Evolutionary conservation across 2,113 vertebrate genomes (phyloP).

Genomic region (Heterocephalus glaber): DNA sequence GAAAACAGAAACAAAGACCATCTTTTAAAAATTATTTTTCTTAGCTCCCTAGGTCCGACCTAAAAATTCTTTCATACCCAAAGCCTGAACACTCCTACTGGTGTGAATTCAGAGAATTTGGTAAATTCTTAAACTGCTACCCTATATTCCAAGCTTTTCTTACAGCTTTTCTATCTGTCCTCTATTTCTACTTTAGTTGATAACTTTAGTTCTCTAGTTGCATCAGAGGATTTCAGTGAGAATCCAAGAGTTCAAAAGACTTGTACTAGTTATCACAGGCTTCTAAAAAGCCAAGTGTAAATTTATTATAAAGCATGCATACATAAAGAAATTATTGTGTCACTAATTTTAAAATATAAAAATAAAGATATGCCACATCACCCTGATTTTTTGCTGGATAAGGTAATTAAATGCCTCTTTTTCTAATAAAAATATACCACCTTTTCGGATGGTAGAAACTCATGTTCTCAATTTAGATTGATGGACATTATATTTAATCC

Average conservation of each 20-base stretch:
- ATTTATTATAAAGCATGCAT: constrained; percentile 61
- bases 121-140: not conserved
- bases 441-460: not conserved
- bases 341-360: constrained; percentile 57
- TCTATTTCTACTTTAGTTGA: constrained; percentile 8
- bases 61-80: not conserved
- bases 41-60: not conserved
- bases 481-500: not conserved
- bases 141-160: not conserved
- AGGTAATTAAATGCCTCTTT: constrained; percentile 32
- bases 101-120: not conserved
- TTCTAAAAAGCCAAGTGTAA: constrained; percentile 37
- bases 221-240: constrained; percentile 7
- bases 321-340: constrained; percentile 23
- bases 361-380: not conserved
- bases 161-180: not conserved
- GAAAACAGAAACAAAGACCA: not conserved
- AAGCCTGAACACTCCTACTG: not conserved
- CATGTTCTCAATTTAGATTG: not conserved
- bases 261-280: not conserved
- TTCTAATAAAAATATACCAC: constrained; percentile 18
- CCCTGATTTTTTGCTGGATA: not conserved
- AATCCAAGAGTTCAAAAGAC: constrained; percentile 42
- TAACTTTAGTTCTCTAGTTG: not conserved
- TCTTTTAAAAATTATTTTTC: constrained; percentile 36